Evolutionary conservation across 53 echinoderm and acorn worm species (phyloP), one percentile per base, ranked within the genome.

Genomic region (Mesocentrotus franciscanus): DNA sequence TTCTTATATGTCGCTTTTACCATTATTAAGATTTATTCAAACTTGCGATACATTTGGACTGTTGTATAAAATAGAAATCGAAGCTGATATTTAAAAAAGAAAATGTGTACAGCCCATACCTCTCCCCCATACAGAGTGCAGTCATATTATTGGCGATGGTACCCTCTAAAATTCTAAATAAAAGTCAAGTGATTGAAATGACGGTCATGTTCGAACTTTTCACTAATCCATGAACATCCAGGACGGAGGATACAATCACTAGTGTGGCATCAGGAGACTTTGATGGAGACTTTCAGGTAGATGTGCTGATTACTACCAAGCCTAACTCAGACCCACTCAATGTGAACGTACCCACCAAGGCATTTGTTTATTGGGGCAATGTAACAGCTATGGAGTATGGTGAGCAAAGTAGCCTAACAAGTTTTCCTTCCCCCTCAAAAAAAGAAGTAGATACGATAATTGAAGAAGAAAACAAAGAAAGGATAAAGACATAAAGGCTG

Each of bases 181-280:
- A 49, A 49, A 4, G 49, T 49, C 26, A 26, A 7, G 7, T 22
- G 24, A 68, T 68, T 5, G 6, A 22, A 68, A 24, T 9, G 24
- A 8, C 20, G 13, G 76, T 76, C 76, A 33, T 76, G 15, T 13
- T 68, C 24, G 15, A n/a, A 33, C 76, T 76, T 76, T 10, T 76
- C 76, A 32, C 76, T 76, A 32, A 84, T 49, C 84, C 84, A n/a
- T 84, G 22, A 42, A 39, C 55, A 49, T 49, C 26, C 18, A 97
- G 98, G 95, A 8, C 56, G 1, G 93, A 97, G 72, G 97, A 97
- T 91, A 95, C 96, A 64, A 97, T 98, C 32, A 97, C 97, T 15
- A 98, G 97, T 85, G 96, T 98, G 2, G 97, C 97, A 34, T 96
- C 98, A 13, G 97, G 97, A n/a, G 98, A 98, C 71, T 98, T 96